Base-by-base conservation (phyloP, 92 coral and sea anemone genomes). In the Metridium senile region DNA sequence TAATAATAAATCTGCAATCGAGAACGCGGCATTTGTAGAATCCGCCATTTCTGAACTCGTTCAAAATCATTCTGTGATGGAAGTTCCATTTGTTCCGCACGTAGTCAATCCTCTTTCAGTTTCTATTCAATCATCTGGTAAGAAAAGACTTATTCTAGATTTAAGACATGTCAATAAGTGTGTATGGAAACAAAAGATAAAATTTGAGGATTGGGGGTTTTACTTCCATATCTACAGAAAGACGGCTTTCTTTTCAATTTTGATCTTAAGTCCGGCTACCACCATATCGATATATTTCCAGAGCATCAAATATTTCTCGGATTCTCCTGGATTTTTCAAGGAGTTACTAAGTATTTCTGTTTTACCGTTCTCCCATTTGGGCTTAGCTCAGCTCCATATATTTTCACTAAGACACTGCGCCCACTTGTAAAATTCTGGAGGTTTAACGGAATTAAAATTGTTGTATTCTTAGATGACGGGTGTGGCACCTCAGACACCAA, bases 281-380 rank as follows among this genome's bases (percentile, higher is more conserved):
- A 81, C 28, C 87, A 87, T 52, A 33, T 82, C 28, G 91, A 82
- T 63, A 86, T 86, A 34, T 82, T 62, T 54, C 91, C 88, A 2
- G 72, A 72, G 27, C 84, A 86, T 32, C 88, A 82, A 33, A 27
- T 51, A 29, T 82, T 76, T 75, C n/a, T 82, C 16, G 91, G 84
- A 25, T 86, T 86, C 66, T 71, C 83, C 56, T 71, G 87, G 84
- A 29, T 35, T 29, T 87, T 81, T 59, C 10, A 74, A 45, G 70
- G 66, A 25, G 33, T 68, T 30, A 68, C 58, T 11, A 63, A 58
- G 51, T 87, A 82, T 72, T 87, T 81, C 64, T n/a, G n/a, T n/a
- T n/a, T n/a, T n/a, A n/a, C n/a, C n/a, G n/a, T n/a, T n/a, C n/a
- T n/a, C n/a, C n/a, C 67, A 76, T 81, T 82, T 26, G 87, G 87